phyloP scores from a whole-genome alignment of 2,113 vertebrate genomes.

The Spheniscus mendiculus region DNA sequence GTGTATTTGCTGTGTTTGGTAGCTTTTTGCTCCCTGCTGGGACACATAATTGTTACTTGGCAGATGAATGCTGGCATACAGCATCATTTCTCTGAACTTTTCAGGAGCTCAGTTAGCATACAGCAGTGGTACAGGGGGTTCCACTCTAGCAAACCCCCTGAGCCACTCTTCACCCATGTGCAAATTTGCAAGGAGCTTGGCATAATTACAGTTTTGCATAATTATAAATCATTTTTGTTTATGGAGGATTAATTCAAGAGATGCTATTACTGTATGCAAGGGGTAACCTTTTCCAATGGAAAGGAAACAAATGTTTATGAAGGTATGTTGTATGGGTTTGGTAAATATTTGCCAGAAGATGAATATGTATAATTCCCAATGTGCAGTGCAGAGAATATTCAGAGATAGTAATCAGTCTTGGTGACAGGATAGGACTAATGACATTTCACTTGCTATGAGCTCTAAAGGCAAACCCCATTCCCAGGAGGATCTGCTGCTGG shows the following conservation, averaged over 20 bases:
- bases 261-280: neutral
- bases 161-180: neutral
- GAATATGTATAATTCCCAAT: neutral
- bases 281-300: constrained; percentile 15
- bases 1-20: constrained; percentile 16
- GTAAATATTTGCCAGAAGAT: constrained; percentile 65
- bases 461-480: neutral
- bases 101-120: constrained; percentile 61
- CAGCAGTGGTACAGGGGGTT: neutral
- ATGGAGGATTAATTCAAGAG: constrained; percentile 28
- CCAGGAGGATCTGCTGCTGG: neutral
- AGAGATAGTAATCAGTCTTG: neutral
- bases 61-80: constrained; percentile 28
- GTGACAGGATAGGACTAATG: neutral
- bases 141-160: neutral
- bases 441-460: neutral
- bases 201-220: constrained; percentile 39
- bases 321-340: neutral
- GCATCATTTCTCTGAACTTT: constrained; percentile 66
- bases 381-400: neutral
- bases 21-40: constrained; percentile 31
- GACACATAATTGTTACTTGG: constrained; percentile 49
- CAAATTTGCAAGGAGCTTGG: constrained; percentile 10
- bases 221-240: constrained; percentile 56
- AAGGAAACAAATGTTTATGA: constrained; percentile 39